Percentiles rank a stretch among this genome's conserved stretches.
Conservation (phyloP, 64 coral and sea anemone genomes). For the Pocillopora verrucosa region DNA sequence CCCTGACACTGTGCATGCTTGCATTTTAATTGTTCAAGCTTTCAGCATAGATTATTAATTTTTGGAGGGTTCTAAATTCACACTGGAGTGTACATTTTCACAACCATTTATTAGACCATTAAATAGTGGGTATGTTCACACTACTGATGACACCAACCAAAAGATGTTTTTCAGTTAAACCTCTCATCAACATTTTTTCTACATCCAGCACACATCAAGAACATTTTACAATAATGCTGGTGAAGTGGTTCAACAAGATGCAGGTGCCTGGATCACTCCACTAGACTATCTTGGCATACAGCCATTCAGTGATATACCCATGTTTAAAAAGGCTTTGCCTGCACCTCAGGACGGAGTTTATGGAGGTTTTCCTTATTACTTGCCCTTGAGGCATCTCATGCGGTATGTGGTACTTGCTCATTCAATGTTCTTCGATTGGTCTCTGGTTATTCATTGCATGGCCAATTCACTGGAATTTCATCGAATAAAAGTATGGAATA, state of each 20-base stretch:
- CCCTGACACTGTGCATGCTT: no score
- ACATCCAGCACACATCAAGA: constrained; percentile 75
- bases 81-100: no score
- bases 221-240: constrained; percentile 70
- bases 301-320: constrained; percentile 62
- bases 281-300: constrained; percentile 75
- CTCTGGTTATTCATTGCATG: no score
- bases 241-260: constrained; percentile 57
- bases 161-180: no score
- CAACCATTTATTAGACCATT: no score
- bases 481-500: no score
- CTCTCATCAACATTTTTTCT: background rate
- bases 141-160: no score
- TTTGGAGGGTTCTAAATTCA: no score
- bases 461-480: no score
- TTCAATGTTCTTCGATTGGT: background rate
- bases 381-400: constrained; percentile 73
- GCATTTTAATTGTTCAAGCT: no score
- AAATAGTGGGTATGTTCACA: no score
- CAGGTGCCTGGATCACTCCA: constrained; percentile 90
- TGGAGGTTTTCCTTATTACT: constrained; percentile 89
- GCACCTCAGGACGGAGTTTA: constrained; percentile 66
- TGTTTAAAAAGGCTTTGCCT: constrained; percentile 55
- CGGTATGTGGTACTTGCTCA: constrained; percentile 45
- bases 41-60: no score